Evolutionary conservation across 2,797 vertebrate genomes (phyloP), one percentile per base, ranked within the genome.

Genomic region (Mastacembelus armatus): DNA sequence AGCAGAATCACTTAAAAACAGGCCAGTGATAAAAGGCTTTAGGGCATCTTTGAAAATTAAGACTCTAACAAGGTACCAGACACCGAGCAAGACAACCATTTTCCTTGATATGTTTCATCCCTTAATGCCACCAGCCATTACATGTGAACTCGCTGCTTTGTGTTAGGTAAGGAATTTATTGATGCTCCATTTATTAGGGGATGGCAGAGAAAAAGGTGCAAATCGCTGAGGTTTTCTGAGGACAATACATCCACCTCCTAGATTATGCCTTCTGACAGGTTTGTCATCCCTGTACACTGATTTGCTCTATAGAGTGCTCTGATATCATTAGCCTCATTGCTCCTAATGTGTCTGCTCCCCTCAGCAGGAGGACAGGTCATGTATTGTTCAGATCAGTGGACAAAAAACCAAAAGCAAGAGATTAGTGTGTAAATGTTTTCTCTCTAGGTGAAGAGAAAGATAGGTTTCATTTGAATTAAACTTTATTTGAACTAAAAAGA

Each of bases 321-420:
- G 96, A 96, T 96, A 96, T 96, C 95, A 96, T 98, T 97, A 96
- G 95, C 95, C 95, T 94, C 96, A 95, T 96, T 96, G 87, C 95
- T 94, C 93, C 95, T 97, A 96, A 97, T 97, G 96, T 95, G 94
- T 96, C 95, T 94, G 90, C 93, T 93, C 94, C 94, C 93, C 92
- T 92, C 80, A 85, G 72, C 88, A 92, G 93, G 59, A 85, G 79
- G 89, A 92, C 84, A 86, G 87, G 87, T 92, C 95, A 95, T 96
- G 96, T 94, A 91, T 91, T 88, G 81, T 91, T 81, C 85, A 90
- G 86, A 90, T 86, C 85, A 85, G 84, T 86, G 89, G 85, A 84
- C 83, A 85, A 87, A 85, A 91, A 82, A n/a, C 82, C 85, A 87
- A 83, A 86, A 81, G 49, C 54, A 3, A 57, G 60, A 77, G 78